These are phyloP conservation scores for Ephialtes manifestator DNA, from an alignment of 2,888 invertebrate genomes.

Conservation along the genomic window DNA sequence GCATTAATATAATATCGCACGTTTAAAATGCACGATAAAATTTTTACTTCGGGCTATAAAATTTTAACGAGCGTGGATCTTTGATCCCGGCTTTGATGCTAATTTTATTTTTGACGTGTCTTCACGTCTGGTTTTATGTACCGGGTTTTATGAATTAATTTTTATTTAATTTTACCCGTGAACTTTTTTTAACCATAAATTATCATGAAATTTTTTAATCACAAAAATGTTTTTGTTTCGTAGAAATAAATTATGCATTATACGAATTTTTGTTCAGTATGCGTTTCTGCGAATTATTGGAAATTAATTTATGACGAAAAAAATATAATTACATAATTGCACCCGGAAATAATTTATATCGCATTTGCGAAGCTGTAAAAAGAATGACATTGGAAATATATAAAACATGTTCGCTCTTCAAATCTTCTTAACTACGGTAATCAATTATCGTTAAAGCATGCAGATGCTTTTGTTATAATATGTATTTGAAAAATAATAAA, in stretches of 20 bases:
- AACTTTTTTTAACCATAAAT: neutral
- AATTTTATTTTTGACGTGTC: neutral
- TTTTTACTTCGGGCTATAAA: slow-evolving; percentile 11
- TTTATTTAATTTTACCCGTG: neutral
- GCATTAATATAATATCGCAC: neutral
- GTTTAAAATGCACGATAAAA: neutral
- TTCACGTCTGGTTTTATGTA: slow-evolving; percentile 14
- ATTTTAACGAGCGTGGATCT: slow-evolving; percentile 53
- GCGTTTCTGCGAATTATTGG: neutral
- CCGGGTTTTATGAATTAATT: neutral
- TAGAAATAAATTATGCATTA: neutral
- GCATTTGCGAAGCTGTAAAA: neutral
- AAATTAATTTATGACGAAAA: neutral
- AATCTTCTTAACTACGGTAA: neutral
- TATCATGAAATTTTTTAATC: neutral
- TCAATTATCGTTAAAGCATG: too few relatives aligned
- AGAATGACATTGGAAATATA: neutral
- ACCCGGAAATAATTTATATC: neutral
- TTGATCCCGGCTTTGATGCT: slow-evolving; percentile 13
- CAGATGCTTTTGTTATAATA: too few relatives aligned
- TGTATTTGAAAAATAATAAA: too few relatives aligned
- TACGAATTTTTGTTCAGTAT: neutral
- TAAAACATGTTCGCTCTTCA: neutral
- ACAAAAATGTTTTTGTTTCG: neutral
- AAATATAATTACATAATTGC: neutral